Conservation (phyloP, 2,888 invertebrate genomes). For the Chirona hameri region DNA sequence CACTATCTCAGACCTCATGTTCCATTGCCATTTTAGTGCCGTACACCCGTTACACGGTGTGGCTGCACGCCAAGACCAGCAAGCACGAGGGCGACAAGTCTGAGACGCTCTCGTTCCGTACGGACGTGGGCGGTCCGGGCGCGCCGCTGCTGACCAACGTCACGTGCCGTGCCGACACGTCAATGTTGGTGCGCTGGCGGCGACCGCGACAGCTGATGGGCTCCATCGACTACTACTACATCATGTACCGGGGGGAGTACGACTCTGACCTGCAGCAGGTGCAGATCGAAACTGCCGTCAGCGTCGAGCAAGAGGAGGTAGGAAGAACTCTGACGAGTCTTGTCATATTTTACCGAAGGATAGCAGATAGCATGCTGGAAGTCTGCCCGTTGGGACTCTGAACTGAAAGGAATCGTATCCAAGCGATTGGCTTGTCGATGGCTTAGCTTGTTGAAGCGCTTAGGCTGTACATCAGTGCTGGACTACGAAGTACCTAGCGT, state of each 20-base stretch:
- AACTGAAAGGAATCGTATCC: no score
- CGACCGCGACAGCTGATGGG: constrained; percentile 71
- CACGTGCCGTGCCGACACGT: constrained; percentile 73
- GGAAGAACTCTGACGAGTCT: no score
- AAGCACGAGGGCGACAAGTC: constrained; percentile 73
- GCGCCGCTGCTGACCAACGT: constrained; percentile 71
- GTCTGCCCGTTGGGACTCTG: no score
- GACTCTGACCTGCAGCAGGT: constrained; percentile 33
- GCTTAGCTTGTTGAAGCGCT: no score
- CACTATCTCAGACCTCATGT: no score
- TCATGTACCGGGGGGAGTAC: constrained; percentile 55
- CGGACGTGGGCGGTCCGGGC: constrained; percentile 79
- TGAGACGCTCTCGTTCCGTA: constrained; percentile 66
- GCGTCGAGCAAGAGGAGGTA: no score
- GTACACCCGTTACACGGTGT: constrained; percentile 77
- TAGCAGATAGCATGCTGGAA: no score
- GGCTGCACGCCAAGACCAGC: constrained; percentile 75
- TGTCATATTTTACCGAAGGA: no score
- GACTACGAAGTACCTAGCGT: no score
- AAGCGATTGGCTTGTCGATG: no score
- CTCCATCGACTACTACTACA: constrained; percentile 72
- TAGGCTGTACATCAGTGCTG: no score
- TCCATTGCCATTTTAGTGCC: constrained; percentile 59
- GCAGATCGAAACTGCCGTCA: neutral
- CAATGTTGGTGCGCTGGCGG: constrained; percentile 77